Base-by-base conservation (phyloP, 2,113 vertebrate species). In the Trochalopteron elliotii region DNA sequence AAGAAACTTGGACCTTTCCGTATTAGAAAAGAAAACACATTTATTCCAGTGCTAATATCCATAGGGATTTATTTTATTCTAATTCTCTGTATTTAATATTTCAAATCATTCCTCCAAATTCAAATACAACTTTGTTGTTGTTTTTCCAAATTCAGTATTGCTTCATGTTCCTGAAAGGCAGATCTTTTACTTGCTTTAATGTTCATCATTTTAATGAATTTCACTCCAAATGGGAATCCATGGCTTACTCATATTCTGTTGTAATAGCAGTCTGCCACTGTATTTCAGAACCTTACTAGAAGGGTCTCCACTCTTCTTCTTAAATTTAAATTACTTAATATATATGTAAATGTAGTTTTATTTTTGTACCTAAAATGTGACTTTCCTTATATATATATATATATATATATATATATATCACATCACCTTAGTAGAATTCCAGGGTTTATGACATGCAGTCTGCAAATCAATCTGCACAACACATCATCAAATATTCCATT, bases 301-400 rank as follows among this genome's bases (percentile, higher is more conserved):
- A 95, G 90, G 83, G 79, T 95, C 93, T 82, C 93, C 85, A 83
- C 61, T 96, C 69, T 93, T 94, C 90, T 88, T 69, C 94, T 94
- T 94, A 64, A 90, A 89, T 69, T 94, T 70, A 90, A 90, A 96
- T 95, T 81, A 87, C 69, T 92, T 96, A 56, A 97, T 95, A 93
- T 96, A 92, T 89, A 95, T 96, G 95, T 82, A 97, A 97, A 97
- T 96, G 65, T 56, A 93, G 86, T 90, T 90, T 94, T 92, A 86
- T 90, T 96, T 95, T 88, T 75, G 33, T 92, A 89, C 91, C 74
- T 76, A 81, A 90, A 96, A 93, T 93, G 64, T 89, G 30, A 87
- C 87, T 93, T 95, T 92, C 68, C 88, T 64, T 86, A 75, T 44
- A 86, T 52, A 83, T 56, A 70, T 47, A 81, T 44, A 68, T 86